A percentile compares a stretch with the other conserved stretches of the same genome.
phyloP scores from a whole-genome alignment of 1,140 invertebrate species.

The Apis dorsata region DNA sequence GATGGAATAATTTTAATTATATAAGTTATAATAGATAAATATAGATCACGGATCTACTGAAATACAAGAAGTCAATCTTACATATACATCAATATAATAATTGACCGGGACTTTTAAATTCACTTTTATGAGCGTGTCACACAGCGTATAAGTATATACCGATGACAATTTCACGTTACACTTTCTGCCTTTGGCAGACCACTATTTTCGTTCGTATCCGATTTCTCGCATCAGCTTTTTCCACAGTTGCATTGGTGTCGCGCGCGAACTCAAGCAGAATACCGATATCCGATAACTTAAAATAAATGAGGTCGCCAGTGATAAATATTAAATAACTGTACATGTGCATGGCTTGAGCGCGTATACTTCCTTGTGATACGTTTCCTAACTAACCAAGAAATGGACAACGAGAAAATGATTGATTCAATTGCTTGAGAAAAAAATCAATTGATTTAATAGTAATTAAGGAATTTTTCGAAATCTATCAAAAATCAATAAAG shows the following conservation, averaged over 20 bases:
- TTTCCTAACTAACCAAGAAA: not conserved
- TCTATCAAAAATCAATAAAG: not conserved
- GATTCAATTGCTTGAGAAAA: not conserved
- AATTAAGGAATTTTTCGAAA: not conserved
- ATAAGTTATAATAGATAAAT: not conserved
- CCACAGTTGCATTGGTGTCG: not conserved
- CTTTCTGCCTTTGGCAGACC: conserved; percentile 15
- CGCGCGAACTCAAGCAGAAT: not conserved
- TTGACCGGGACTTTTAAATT: conserved; percentile 7
- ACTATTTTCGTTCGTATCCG: conserved; percentile 28
- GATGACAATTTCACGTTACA: conserved; percentile 23
- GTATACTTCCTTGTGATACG: conserved; percentile 7
- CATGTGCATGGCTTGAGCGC: not conserved
- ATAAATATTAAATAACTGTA: conserved; percentile 49
- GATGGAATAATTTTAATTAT: not conserved
- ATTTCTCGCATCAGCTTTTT: conserved; percentile 42
- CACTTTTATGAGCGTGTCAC: not conserved
- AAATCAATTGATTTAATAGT: not conserved
- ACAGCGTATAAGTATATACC: not conserved
- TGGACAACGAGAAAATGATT: not conserved
- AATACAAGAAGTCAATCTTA: not conserved
- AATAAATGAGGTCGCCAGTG: conserved; percentile 40
- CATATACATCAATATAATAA: not conserved
- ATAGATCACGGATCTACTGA: not conserved
- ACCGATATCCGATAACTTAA: conserved; percentile 30